Evolutionary conservation across 2,888 invertebrate species (phyloP).

Genomic region (Eudemis profundana): DNA sequence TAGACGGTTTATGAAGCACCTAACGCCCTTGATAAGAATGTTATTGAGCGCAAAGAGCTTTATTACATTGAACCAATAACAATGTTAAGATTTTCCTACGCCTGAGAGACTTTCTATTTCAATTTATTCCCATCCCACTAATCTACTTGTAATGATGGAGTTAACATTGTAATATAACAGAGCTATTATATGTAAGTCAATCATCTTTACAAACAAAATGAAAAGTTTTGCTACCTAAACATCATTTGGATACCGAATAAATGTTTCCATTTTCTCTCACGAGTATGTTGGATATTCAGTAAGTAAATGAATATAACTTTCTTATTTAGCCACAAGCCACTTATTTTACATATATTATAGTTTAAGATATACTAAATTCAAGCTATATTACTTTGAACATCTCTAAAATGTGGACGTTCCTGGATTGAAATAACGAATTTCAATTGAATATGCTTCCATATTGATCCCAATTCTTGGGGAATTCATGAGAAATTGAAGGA

Average conservation of each 20-base stretch:
- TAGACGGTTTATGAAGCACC: slow-evolving; percentile 8
- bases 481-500: too few species aligned
- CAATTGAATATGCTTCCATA: too few species aligned
- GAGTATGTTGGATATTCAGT: too few species aligned
- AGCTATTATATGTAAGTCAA: slow-evolving; percentile 40
- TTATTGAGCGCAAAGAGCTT: slow-evolving; percentile 31
- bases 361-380: too few species aligned
- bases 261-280: slow-evolving; percentile 15
- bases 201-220: slow-evolving; percentile 41
- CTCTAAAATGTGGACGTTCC: too few species aligned
- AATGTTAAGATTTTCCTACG: slow-evolving; percentile 41
- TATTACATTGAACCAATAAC: slow-evolving; percentile 34
- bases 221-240: slow-evolving; percentile 39
- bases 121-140: slow-evolving; percentile 49
- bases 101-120: slow-evolving; percentile 44
- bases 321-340: too few species aligned
- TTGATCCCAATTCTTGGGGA: too few species aligned
- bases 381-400: too few species aligned
- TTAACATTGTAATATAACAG: slow-evolving; percentile 40
- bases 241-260: not conserved
- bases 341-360: too few species aligned
- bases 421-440: too few species aligned
- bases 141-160: slow-evolving; percentile 57
- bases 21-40: slow-evolving; percentile 24
- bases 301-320: too few species aligned